Evolutionary conservation across 2,797 vertebrate genomes (phyloP).

Genomic region (Ptychobarbus kaznakovi): DNA sequence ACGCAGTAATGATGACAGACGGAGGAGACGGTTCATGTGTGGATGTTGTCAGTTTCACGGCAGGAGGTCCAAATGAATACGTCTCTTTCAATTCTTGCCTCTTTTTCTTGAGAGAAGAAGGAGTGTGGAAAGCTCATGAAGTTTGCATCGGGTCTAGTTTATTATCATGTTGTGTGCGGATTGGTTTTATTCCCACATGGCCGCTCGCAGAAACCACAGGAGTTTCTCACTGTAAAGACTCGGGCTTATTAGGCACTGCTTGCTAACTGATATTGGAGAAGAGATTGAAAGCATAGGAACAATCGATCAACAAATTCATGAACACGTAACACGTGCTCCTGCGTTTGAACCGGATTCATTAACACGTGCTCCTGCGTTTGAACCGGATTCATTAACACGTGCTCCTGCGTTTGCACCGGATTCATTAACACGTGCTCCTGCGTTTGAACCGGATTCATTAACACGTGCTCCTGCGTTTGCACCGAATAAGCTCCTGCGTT

Average conservation of each 20-base stretch:
- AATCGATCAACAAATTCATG: too few relatives aligned
- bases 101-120: conserved; percentile 8
- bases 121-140: background rate
- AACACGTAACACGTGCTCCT: too few relatives aligned
- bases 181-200: conserved; percentile 6
- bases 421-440: too few relatives aligned
- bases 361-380: too few relatives aligned
- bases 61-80: conserved; percentile 47
- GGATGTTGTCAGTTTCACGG: conserved; percentile 27
- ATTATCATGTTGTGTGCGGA: conserved; percentile 12
- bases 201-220: background rate
- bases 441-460: too few relatives aligned
- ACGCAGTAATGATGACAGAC: conserved; percentile 29
- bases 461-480: too few relatives aligned
- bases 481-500: too few relatives aligned
- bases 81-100: conserved; percentile 34
- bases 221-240: conserved; percentile 11
- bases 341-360: too few relatives aligned
- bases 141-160: background rate
- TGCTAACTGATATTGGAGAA: conserved; percentile 39
- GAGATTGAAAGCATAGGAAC: conserved; percentile 3
- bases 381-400: too few relatives aligned
- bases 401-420: too few relatives aligned
- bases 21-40: conserved; percentile 25
- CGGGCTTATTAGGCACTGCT: conserved; percentile 8